Base-by-base conservation (phyloP, 1,140 invertebrate genomes). In the Cherax quadricarinatus region DNA sequence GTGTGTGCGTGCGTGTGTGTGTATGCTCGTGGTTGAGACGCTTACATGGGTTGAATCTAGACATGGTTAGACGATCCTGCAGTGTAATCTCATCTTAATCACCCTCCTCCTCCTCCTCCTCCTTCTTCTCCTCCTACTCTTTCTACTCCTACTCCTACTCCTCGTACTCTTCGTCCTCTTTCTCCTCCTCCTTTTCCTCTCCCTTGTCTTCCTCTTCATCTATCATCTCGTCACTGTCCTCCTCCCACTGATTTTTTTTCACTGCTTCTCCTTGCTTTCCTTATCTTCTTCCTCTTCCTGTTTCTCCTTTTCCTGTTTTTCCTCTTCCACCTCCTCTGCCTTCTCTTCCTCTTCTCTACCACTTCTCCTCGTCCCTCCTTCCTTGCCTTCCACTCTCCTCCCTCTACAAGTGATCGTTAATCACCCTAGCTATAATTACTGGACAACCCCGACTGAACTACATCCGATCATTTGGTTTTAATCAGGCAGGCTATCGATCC, bases 391-490 rank as follows among this genome's bases (percentile, higher is more conserved):
- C 12, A 4, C 4, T 12, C 53, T 12, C 53, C 53, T 7, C 53
- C 12, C 53, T 57, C 70, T 5, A 5, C n/a, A 30, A 75, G 24
- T 75, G 70, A 75, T 75, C 70, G 24, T 24, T 12, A 75, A 75
- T 75, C 70, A 24, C 70, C 18, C 70, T 9, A 24, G n/a, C 70
- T 21, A 75, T 75, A 75, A 75, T 75, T 24, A 75, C 70, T 14
- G 70, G 18, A 75, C 70, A 57, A 14, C 53, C 53, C 53, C 7
- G 70, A 21, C 70, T 75, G 70, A 75, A 75, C 18, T 75, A n/a
- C 70, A 75, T 75, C 70, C 70, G 12, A 75, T 75, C 70, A 75
- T 75, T 30, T 75, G 70, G 0, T 75, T 75, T 75, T 75, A 75
- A 75, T 75, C 70, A 75, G 70, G 0, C 5, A 30, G 1, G 70